Evolutionary conservation across 2,113 vertebrate genomes (phyloP).

Genomic region (Hirundichthys speculiger): DNA sequence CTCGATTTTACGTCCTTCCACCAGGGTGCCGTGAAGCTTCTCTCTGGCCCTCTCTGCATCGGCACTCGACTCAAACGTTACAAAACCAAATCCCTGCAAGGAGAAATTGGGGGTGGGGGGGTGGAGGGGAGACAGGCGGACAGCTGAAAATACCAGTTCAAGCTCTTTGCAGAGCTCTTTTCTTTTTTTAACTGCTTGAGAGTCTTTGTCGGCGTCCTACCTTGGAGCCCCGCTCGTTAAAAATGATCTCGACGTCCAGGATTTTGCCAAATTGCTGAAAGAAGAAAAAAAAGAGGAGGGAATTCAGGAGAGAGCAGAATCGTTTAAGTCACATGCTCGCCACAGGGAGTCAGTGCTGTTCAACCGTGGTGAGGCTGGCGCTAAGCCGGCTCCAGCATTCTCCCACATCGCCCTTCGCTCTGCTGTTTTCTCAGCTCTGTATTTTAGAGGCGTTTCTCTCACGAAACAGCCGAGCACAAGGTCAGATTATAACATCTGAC

Average conservation of each 20-base stretch:
- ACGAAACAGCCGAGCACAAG: conserved; percentile 11
- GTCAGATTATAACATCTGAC: conserved; percentile 20
- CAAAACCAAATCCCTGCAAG: conserved; percentile 97
- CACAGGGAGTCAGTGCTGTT: conserved; percentile 76
- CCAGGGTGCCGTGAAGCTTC: conserved; percentile 98
- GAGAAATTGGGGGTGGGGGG: neutral
- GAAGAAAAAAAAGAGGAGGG: conserved; percentile 34
- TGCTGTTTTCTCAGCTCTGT: conserved; percentile 53
- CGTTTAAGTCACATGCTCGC: conserved; percentile 22
- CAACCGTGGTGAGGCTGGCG: conserved; percentile 51
- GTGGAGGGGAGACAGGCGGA: neutral
- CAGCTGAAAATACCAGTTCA: neutral
- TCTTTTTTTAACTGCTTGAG: too few species aligned
- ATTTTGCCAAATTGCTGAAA: conserved; percentile 99
- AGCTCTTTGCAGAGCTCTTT: too few species aligned
- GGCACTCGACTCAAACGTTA: conserved; percentile 97
- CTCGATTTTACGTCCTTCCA: conserved; percentile 99
- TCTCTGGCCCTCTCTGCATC: conserved; percentile 98
- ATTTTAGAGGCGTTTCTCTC: conserved; percentile 43
- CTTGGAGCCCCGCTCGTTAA: conserved; percentile 99
- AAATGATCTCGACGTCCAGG: conserved; percentile 99
- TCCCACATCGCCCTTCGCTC: conserved; percentile 38
- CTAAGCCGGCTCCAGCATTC: conserved; percentile 52
- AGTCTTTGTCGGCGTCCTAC: conserved; percentile 76
- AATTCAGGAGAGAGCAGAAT: conserved; percentile 20